Percentiles rank a stretch among this genome's conserved stretches.
Evolutionary conservation across 2,888 invertebrate species (phyloP).

Genomic region (Ophonus ardosiacus): DNA sequence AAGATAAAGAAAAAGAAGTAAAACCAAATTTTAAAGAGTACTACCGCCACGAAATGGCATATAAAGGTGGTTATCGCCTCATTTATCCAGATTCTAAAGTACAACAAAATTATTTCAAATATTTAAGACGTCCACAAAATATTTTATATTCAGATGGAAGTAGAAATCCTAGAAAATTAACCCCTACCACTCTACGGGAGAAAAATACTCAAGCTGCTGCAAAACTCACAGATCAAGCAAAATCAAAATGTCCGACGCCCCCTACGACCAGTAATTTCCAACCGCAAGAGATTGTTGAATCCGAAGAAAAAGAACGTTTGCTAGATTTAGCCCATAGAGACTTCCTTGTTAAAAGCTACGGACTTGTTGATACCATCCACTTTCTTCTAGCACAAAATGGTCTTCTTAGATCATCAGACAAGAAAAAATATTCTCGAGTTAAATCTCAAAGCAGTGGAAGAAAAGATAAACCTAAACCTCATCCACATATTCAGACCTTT

Average conservation of each 20-base stretch:
- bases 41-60: slow-evolving; percentile 72
- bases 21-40: slow-evolving; percentile 72
- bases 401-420: slow-evolving; percentile 81
- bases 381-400: slow-evolving; percentile 84
- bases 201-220: slow-evolving; percentile 82
- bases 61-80: slow-evolving; percentile 85
- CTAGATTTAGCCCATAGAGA: slow-evolving; percentile 83
- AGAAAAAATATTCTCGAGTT: slow-evolving; percentile 78
- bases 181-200: slow-evolving; percentile 83
- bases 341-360: slow-evolving; percentile 83
- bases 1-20: slow-evolving; percentile 70
- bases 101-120: slow-evolving; percentile 81
- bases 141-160: slow-evolving; percentile 86
- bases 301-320: slow-evolving; percentile 85
- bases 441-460: slow-evolving; percentile 25
- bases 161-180: slow-evolving; percentile 87
- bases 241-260: slow-evolving; percentile 4
- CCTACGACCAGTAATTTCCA: slow-evolving; percentile 71
- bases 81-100: slow-evolving; percentile 82
- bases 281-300: slow-evolving; percentile 82
- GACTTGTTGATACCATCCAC: slow-evolving; percentile 83
- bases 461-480: slow-evolving; percentile 19
- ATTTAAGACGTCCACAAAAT: slow-evolving; percentile 86
- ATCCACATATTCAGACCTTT: slow-evolving; percentile 62
- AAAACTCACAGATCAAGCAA: slow-evolving; percentile 72